These are phyloP conservation scores for Xenopus petersii DNA, from an alignment of 2,797 vertebrate genomes.

Conservation along the genomic window DNA sequence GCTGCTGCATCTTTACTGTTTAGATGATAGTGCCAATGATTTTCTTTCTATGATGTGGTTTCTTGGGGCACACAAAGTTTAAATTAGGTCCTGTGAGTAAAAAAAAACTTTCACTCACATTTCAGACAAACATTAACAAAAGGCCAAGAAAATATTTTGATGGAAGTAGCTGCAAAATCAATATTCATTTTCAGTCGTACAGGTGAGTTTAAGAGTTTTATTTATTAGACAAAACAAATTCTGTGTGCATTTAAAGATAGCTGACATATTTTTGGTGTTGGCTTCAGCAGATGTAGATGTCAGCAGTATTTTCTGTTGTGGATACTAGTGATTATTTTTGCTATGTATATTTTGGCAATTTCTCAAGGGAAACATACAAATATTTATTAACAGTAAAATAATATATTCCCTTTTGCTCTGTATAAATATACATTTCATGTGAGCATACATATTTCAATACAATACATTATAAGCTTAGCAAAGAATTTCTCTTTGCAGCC, in stretches of 20 bases:
- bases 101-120: slow-evolving; percentile 26
- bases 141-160: slow-evolving; percentile 11
- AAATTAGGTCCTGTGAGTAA: slow-evolving; percentile 34
- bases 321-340: neutral
- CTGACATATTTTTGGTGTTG: neutral
- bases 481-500: no score
- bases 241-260: neutral
- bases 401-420: neutral
- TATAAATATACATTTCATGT: no score
- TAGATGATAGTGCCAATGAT: slow-evolving; percentile 8
- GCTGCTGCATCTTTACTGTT: slow-evolving; percentile 23
- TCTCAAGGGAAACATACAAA: neutral
- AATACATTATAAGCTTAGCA: no score
- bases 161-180: slow-evolving; percentile 10
- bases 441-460: no score
- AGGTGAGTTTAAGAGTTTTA: neutral
- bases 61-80: slow-evolving; percentile 38
- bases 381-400: neutral
- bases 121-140: slow-evolving; percentile 23
- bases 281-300: neutral
- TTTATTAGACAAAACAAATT: neutral
- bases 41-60: slow-evolving; percentile 14
- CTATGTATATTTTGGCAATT: neutral
- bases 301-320: neutral
- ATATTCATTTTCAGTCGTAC: slow-evolving; percentile 17